Evolutionary conservation across 2,113 vertebrate genomes (phyloP).

Genomic region (Myrmecophaga tridactyla): DNA sequence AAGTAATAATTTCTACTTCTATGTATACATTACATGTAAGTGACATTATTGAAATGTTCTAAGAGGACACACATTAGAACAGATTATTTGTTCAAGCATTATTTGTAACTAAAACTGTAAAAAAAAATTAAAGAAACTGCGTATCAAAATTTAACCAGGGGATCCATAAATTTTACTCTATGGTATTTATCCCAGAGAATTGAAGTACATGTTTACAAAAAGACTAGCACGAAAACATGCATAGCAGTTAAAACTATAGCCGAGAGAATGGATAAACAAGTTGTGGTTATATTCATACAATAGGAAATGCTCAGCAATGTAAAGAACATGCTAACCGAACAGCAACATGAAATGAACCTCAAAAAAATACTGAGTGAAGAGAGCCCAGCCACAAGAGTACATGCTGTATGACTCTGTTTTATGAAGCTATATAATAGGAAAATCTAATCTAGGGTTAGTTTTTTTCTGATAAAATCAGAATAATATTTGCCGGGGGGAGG

Average conservation of each 20-base stretch:
- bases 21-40: neutral
- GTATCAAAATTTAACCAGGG: neutral
- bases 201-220: neutral
- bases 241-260: neutral
- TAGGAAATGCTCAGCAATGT: neutral
- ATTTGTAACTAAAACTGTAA: neutral
- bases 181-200: constrained; percentile 26
- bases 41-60: neutral
- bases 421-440: neutral
- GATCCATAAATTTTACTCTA: neutral
- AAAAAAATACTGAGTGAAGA: neutral
- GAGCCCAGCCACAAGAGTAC: neutral
- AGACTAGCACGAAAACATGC: neutral
- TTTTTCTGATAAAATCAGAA: neutral
- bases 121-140: neutral
- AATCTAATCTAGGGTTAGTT: neutral
- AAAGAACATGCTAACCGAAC: neutral
- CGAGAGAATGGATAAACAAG: neutral
- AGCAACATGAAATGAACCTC: neutral
- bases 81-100: neutral
- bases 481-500: neutral
- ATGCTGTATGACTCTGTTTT: neutral
- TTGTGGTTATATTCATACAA: neutral
- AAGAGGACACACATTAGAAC: neutral
- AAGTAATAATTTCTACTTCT: neutral